Conservation (phyloP, 2,888 invertebrate genomes). For the Smittia aterrima region DNA sequence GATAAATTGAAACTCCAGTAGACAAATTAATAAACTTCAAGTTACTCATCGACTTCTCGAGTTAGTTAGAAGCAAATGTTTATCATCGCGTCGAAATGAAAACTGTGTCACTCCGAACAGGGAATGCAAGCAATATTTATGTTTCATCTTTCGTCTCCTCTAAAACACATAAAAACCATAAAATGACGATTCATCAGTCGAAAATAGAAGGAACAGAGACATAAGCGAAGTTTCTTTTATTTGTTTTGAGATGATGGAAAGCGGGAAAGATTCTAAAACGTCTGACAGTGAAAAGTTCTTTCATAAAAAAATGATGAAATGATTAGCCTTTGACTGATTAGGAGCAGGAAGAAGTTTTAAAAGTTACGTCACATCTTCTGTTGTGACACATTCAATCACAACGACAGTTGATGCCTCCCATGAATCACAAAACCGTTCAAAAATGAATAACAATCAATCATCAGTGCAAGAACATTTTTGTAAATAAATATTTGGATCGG, state of each 20-base stretch:
- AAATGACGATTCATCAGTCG: conserved; percentile 37
- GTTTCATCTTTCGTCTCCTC: conserved; percentile 30
- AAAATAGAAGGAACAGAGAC: neutral
- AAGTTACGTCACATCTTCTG: neutral
- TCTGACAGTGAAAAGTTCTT: conserved; percentile 34
- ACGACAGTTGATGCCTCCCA: neutral
- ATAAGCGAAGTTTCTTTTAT: neutral
- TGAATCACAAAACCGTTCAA: conserved; percentile 9
- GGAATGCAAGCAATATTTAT: conserved; percentile 33
- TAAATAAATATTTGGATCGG: conserved; percentile 4
- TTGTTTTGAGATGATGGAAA: conserved; percentile 17
- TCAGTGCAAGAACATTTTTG: neutral
- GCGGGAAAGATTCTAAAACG: neutral
- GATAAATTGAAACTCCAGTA: neutral
- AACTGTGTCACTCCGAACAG: conserved; percentile 4
- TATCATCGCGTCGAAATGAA: neutral
- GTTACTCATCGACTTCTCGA: neutral
- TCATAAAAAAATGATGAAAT: neutral
- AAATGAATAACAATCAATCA: conserved; percentile 11
- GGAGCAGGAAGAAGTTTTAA: neutral
- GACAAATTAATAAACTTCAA: neutral
- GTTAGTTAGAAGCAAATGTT: neutral
- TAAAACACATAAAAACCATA: conserved; percentile 38
- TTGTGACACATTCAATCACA: too few relatives aligned
- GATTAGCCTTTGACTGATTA: neutral